These are phyloP conservation scores for Sceloporus undulatus DNA, from an alignment of 2,113 vertebrate species.

Conservation along the genomic window DNA sequence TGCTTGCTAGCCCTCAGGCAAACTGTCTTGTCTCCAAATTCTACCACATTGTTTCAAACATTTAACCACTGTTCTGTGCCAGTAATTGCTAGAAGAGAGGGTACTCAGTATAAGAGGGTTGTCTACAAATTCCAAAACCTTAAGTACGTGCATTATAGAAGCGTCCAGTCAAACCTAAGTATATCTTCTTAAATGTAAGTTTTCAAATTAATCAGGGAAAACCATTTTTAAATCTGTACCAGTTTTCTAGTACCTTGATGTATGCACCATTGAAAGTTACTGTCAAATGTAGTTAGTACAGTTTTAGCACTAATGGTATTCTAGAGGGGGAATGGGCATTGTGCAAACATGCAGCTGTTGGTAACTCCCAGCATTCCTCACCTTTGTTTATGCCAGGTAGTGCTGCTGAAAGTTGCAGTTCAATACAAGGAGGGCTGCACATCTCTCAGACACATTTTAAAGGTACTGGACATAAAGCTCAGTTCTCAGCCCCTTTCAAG, in stretches of 20 bases:
- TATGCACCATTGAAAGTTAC: not conserved
- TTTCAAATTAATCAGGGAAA: no score
- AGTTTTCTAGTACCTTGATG: no score
- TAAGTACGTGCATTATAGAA: not conserved
- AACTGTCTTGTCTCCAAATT: not conserved
- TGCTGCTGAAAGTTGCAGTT: no score
- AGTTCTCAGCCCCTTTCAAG: not conserved
- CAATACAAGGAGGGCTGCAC: no score
- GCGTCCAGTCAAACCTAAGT: not conserved
- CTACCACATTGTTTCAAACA: not conserved
- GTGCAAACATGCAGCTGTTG: no score
- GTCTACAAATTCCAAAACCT: not conserved
- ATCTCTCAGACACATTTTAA: no score
- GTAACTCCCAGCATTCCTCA: no score
- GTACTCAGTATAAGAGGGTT: conserved; percentile 1
- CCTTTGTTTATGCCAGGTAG: no score
- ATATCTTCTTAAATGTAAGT: not conserved
- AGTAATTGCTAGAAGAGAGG: not conserved
- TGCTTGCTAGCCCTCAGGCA: conserved; percentile 6
- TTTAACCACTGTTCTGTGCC: not conserved
- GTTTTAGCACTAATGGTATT: not conserved
- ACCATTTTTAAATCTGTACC: no score
- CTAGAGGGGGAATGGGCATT: not conserved
- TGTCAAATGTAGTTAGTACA: not conserved
- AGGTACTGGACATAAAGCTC: not conserved